A percentile compares a stretch with the other conserved stretches of the same genome.
These are phyloP conservation scores for Himalopsyche tibetana DNA, from an alignment of 2,888 invertebrate genomes.

Conservation along the genomic window DNA sequence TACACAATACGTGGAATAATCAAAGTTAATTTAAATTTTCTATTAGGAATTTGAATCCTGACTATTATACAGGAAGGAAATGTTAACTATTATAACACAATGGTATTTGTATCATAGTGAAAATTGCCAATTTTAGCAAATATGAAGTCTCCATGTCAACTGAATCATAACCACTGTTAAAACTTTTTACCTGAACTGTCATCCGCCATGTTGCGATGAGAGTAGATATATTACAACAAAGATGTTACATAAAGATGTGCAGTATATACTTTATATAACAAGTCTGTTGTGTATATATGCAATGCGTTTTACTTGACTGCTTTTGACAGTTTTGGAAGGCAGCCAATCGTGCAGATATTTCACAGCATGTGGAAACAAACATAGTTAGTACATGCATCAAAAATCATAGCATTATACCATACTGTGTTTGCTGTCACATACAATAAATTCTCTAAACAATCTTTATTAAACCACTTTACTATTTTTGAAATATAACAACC, in stretches of 20 bases:
- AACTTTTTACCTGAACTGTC: too few relatives aligned
- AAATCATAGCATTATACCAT: slow-evolving; percentile 77
- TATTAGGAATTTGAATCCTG: too few relatives aligned
- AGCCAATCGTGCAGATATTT: slow-evolving; percentile 51
- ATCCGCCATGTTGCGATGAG: not conserved
- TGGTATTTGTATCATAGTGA: too few relatives aligned
- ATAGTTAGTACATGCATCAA: slow-evolving; percentile 78
- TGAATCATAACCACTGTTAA: too few relatives aligned
- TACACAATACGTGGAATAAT: too few relatives aligned
- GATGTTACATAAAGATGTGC: slow-evolving; percentile 78
- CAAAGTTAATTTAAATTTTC: too few relatives aligned
- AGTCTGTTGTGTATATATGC: slow-evolving; percentile 78
- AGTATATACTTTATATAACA: slow-evolving; percentile 77
- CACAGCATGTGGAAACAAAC: slow-evolving; percentile 76
- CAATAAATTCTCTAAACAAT: not conserved
- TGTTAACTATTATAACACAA: too few relatives aligned
- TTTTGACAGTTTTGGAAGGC: not conserved
- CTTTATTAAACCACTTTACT: not conserved
- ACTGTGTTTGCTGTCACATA: slow-evolving; percentile 76
- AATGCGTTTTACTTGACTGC: slow-evolving; percentile 66
- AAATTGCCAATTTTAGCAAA: too few relatives aligned
- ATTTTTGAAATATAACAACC: not conserved
- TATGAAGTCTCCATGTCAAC: too few relatives aligned
- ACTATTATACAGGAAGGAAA: too few relatives aligned
- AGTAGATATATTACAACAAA: slow-evolving; percentile 77